Percentiles rank a stretch among this genome's conserved stretches.
These are phyloP conservation scores for Dicroscelio sp. DNA, from an alignment of 2,888 invertebrate species.

Conservation along the genomic window DNA sequence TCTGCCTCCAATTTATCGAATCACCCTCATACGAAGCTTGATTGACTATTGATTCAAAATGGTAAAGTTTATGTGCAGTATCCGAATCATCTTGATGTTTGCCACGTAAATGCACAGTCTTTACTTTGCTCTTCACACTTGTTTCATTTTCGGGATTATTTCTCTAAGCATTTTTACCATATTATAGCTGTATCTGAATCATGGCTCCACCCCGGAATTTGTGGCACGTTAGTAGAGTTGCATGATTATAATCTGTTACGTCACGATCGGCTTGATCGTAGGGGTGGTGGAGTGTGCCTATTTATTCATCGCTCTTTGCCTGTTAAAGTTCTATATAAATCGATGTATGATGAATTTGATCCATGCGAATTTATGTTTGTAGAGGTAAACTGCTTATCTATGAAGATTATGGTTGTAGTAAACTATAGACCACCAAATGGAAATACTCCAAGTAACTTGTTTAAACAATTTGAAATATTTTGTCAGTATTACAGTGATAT, in stretches of 20 bases:
- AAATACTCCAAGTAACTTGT: not conserved
- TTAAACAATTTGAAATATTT: not conserved
- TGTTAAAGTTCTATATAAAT: not conserved
- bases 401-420: not conserved
- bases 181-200: conserved; percentile 32
- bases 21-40: not conserved
- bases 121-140: not conserved
- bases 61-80: too few relatives aligned
- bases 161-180: not conserved
- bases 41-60: not conserved
- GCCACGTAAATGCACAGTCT: conserved; percentile 48
- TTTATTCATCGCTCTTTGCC: not conserved
- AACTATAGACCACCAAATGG: conserved; percentile 47
- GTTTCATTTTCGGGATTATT: not conserved
- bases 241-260: not conserved
- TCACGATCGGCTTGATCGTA: conserved; percentile 2
- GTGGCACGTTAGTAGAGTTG: not conserved
- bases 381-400: not conserved
- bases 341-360: not conserved
- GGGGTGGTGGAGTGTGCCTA: not conserved
- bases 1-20: too few relatives aligned
- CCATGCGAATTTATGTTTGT: conserved; percentile 23
- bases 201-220: conserved; percentile 13
- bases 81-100: not conserved
- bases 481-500: not conserved